Evolutionary conservation across 2,888 invertebrate species (phyloP).

Genomic region (Drosophila testacea): DNA sequence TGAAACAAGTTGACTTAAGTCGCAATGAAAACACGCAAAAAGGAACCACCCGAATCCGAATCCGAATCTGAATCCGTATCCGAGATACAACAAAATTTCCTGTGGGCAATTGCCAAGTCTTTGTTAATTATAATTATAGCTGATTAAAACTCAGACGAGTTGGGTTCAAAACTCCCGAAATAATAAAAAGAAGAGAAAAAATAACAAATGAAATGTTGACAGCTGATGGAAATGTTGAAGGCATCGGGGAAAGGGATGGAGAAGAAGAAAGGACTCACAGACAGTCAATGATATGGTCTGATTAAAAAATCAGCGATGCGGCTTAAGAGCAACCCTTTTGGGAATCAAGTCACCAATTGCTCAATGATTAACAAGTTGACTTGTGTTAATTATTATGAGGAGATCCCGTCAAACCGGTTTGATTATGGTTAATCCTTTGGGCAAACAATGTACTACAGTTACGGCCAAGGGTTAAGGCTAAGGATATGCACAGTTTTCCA

Average conservation of each 20-base stretch:
- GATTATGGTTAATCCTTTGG: slow-evolving; percentile 64
- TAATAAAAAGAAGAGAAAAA: slow-evolving; percentile 14
- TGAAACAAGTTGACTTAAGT: slow-evolving; percentile 58
- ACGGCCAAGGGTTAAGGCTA: slow-evolving; percentile 13
- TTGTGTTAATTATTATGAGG: slow-evolving; percentile 69
- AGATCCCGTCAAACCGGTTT: slow-evolving; percentile 48
- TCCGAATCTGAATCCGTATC: slow-evolving; percentile 27
- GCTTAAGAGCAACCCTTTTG: slow-evolving; percentile 69
- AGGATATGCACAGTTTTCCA: neutral
- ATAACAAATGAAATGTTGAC: slow-evolving; percentile 68
- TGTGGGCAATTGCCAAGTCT: slow-evolving; percentile 30
- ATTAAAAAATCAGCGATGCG: slow-evolving; percentile 75
- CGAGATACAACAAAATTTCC: slow-evolving; percentile 19
- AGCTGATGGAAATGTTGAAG: slow-evolving; percentile 62
- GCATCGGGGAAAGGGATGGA: slow-evolving; percentile 2
- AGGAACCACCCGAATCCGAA: slow-evolving; percentile 49
- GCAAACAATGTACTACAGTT: slow-evolving; percentile 48
- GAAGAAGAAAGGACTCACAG: slow-evolving; percentile 20
- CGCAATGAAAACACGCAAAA: slow-evolving; percentile 44
- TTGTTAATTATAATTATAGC: slow-evolving; percentile 79
- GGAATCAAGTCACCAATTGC: slow-evolving; percentile 64
- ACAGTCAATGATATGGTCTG: slow-evolving; percentile 71
- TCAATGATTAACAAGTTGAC: slow-evolving; percentile 81
- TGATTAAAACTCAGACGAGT: slow-evolving; percentile 52
- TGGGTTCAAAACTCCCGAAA: slow-evolving; percentile 44